phyloP scores from a whole-genome alignment of 2,888 invertebrate genomes.

The Lathronympha strigana region DNA sequence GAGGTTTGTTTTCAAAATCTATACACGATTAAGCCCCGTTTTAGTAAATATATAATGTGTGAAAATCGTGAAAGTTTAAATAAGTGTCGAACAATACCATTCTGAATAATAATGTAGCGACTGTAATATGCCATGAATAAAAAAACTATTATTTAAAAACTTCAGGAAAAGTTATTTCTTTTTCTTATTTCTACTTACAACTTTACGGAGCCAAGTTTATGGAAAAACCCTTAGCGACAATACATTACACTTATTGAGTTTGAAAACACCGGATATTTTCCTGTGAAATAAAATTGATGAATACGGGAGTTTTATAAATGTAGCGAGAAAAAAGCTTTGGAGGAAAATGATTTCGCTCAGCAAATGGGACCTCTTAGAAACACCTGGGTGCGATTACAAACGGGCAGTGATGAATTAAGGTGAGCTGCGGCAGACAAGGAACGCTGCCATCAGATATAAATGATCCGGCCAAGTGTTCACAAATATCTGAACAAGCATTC shows the following conservation, averaged over 20 bases:
- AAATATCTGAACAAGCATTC: too few relatives aligned
- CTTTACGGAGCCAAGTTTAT: background rate
- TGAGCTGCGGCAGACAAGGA: background rate
- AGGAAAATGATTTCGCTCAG: constrained; percentile 16
- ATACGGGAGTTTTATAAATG: constrained; percentile 18
- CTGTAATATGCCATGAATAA: too few relatives aligned
- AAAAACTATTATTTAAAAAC: too few relatives aligned
- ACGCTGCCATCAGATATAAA: too few relatives aligned
- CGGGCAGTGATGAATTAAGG: constrained; percentile 30
- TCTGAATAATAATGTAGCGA: too few relatives aligned
- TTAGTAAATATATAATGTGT: too few relatives aligned
- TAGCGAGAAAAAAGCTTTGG: background rate
- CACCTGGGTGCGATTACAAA: constrained; percentile 32
- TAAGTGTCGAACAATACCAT: too few relatives aligned
- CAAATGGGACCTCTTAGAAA: constrained; percentile 23
- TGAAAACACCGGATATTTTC: constrained; percentile 6
- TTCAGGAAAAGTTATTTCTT: too few relatives aligned
- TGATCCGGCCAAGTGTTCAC: too few relatives aligned
- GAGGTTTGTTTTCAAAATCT: too few relatives aligned
- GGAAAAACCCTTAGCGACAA: background rate
- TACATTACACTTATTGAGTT: background rate
- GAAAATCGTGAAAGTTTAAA: too few relatives aligned
- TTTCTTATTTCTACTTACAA: background rate
- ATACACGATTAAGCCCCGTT: too few relatives aligned
- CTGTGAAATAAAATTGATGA: constrained; percentile 14